Evolutionary conservation across 2,888 invertebrate species (phyloP), one percentile per base, ranked within the genome.

Genomic region (Dasysyrphus albostriatus): DNA sequence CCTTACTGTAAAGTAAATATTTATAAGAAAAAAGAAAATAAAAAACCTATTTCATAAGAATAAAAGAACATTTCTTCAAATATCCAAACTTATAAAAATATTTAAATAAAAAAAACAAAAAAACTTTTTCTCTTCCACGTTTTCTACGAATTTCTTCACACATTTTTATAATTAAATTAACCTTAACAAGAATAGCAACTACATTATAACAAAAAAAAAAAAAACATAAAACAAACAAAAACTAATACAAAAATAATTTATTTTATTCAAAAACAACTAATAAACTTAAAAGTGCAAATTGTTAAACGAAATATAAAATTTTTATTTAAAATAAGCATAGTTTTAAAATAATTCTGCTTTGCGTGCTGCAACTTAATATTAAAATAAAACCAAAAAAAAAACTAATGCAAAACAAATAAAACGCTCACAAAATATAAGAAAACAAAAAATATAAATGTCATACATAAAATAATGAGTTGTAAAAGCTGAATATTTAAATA

Each of bases 61-160:
- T 29, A 29, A 75, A n/a, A 54, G 39, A 70, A 44, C 24, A 74
- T 56, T 76, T 74, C 47, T 87, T 83, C 74, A 83, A 75, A 78
- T 87, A 78, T 83, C 83, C 83, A 83, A 74, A 61, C 67, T 74
- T 82, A 82, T 82, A 77, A 74, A 47, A n/a, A 16, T 5, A 32
- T n/a, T n/a, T 6, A n/a, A 70, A 65, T 54, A 29, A 47, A 47
- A 49, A 63, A 58, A 63, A 54, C 47, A 63, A 67, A 24, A 3
- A 49, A 61, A 76, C 78, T 88, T 88, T 89, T 89, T 88, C 89
- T 90, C 89, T 89, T 89, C 89, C 89, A 90, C 88, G 47, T 88
- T 89, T 88, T 88, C 88, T 88, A 88, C 88, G 72, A 87, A 79
- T 72, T 78, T 87, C 87, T 83, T 87, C 87, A 87, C 82, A 82